These are phyloP conservation scores for Eclectus roratus DNA, from an alignment of 2,113 vertebrate genomes.

Conservation along the genomic window DNA sequence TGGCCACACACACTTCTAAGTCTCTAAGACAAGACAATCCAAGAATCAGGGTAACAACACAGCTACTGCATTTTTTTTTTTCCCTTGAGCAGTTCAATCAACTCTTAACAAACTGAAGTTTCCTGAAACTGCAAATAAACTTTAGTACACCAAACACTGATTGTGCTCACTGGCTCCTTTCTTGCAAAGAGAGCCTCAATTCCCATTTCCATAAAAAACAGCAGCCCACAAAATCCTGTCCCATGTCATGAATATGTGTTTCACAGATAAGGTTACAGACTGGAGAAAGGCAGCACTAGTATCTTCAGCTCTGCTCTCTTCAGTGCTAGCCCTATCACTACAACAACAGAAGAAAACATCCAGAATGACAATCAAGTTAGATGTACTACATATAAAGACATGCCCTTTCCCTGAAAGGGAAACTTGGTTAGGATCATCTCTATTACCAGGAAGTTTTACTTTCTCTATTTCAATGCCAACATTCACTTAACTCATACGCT, in stretches of 20 bases:
- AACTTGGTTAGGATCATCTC: not conserved
- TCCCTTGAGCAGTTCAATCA: not conserved
- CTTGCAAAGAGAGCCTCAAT: not conserved
- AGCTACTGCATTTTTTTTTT: not conserved
- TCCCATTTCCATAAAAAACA: not conserved
- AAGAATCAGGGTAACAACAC: not conserved
- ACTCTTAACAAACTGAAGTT: not conserved
- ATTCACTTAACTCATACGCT: not conserved
- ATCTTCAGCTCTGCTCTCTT: not conserved
- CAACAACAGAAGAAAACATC: not conserved
- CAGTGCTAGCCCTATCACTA: not conserved
- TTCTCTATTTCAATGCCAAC: not conserved
- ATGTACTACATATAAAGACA: not conserved
- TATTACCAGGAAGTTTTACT: not conserved
- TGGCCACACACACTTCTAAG: not conserved
- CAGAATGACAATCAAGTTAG: not conserved
- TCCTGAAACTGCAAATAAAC: not conserved
- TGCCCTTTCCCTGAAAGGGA: rapidly evolving
- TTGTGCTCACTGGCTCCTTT: not conserved
- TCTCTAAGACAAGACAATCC: not conserved
- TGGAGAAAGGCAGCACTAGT: not conserved
- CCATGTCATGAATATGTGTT: rapidly evolving
- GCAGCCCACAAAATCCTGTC: not conserved
- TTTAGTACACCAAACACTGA: not conserved
- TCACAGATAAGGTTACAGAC: not conserved